phyloP scores from a whole-genome alignment of 35 echinoderm and acorn worm genomes.

The Lytechinus pictus region DNA sequence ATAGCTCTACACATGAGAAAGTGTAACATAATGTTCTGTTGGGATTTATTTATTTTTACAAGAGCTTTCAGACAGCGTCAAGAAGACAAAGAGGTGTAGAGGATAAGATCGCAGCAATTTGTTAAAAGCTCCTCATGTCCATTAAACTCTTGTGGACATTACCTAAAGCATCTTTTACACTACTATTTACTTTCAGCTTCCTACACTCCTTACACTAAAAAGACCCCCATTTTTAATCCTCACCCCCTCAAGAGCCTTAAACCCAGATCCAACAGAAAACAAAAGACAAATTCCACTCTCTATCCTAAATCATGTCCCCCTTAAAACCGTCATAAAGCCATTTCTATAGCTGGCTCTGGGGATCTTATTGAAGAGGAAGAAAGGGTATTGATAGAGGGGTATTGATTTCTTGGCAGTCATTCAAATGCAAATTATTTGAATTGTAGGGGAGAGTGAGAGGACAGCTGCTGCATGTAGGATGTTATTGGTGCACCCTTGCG shows the following conservation, averaged over 20 bases:
- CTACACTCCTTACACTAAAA: background rate
- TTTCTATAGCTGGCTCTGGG: background rate
- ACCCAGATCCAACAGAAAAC: background rate
- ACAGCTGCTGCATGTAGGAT: background rate
- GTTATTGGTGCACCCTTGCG: background rate
- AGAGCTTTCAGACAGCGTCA: background rate
- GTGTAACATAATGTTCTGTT: background rate
- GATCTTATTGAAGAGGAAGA: background rate
- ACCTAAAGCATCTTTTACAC: background rate
- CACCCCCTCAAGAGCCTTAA: background rate
- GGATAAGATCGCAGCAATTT: background rate
- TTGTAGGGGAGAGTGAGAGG: background rate
- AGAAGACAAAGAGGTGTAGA: background rate
- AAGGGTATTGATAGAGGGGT: background rate
- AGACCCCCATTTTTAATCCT: background rate
- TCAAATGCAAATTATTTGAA: slow-evolving; percentile 24
- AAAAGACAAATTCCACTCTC: background rate
- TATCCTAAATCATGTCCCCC: slow-evolving; percentile 38
- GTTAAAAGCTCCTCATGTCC: background rate
- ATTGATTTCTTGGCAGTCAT: slow-evolving; percentile 31
- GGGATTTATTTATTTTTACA: background rate
- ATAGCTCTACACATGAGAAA: background rate
- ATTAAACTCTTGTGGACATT: background rate
- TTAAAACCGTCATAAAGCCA: background rate
- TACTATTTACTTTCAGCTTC: background rate